Percentiles rank a stretch among this genome's conserved stretches.
Conservation (phyloP, 2,113 vertebrate species). For the Reinhardtius hippoglossoides region DNA sequence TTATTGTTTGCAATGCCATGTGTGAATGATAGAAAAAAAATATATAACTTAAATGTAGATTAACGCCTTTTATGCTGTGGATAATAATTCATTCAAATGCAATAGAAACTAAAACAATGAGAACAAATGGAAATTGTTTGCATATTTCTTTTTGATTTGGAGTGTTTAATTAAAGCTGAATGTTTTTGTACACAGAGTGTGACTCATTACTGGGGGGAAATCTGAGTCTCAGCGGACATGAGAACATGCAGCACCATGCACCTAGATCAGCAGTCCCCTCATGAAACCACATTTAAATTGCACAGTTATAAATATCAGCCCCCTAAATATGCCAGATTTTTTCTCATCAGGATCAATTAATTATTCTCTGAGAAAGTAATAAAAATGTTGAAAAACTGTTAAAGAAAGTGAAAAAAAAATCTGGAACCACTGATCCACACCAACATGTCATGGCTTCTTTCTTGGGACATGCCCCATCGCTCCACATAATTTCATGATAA, state of each 20-base stretch:
- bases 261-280: no score
- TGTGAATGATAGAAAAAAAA: conserved; percentile 57
- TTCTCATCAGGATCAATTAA: no score
- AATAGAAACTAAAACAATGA: conserved; percentile 76
- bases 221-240: no score
- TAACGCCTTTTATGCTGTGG: conserved; percentile 73
- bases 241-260: neutral
- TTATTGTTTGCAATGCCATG: conserved; percentile 76
- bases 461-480: no score
- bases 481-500: no score
- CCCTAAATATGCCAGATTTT: no score
- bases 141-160: conserved; percentile 48
- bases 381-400: no score
- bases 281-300: neutral
- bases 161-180: conserved; percentile 75
- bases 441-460: no score
- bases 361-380: no score
- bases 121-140: conserved; percentile 68
- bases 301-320: no score
- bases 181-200: conserved; percentile 66
- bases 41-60: conserved; percentile 40
- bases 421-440: no score
- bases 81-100: conserved; percentile 70
- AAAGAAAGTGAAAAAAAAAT: no score
- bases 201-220: conserved; percentile 7